phyloP scores from a whole-genome alignment of 2,888 invertebrate genomes.

The Callimorpha dominula region DNA sequence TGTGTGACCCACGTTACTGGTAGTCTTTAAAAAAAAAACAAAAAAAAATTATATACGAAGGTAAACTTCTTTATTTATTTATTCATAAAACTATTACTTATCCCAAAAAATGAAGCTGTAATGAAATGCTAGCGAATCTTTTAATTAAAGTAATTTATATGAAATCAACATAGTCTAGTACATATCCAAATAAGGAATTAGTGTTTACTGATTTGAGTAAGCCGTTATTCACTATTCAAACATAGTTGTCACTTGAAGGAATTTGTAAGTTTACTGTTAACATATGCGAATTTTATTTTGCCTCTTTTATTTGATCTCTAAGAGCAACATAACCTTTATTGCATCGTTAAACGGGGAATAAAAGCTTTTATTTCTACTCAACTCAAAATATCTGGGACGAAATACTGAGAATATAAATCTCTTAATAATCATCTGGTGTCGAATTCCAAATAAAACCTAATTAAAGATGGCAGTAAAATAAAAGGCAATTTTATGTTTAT shows the following conservation, averaged over 20 bases:
- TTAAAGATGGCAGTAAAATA: constrained; percentile 1
- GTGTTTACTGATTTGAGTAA: no score
- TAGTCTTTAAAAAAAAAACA: no score
- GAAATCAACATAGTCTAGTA: no score
- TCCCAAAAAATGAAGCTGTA: no score
- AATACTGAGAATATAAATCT: constrained; percentile 9
- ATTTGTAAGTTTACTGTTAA: neutral
- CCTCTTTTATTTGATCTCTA: constrained; percentile 18
- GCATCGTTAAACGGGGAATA: constrained; percentile 40
- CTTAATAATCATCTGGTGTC: neutral
- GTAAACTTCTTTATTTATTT: no score
- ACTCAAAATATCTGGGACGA: neutral
- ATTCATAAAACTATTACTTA: no score
- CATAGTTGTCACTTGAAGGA: neutral
- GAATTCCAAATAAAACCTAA: constrained; percentile 1
- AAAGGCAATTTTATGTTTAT: neutral
- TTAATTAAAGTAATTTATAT: no score
- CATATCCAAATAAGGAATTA: no score
- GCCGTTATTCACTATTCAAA: neutral
- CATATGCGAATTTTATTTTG: neutral
- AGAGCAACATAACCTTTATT: constrained; percentile 38
- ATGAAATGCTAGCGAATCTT: no score
- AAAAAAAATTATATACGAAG: no score
- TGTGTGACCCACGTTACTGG: no score
- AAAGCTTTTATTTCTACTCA: constrained; percentile 11